Percentiles rank a stretch among this genome's conserved stretches.
Conservation (phyloP, 2,888 invertebrate species). For the Dasysyrphus tricinctus region DNA sequence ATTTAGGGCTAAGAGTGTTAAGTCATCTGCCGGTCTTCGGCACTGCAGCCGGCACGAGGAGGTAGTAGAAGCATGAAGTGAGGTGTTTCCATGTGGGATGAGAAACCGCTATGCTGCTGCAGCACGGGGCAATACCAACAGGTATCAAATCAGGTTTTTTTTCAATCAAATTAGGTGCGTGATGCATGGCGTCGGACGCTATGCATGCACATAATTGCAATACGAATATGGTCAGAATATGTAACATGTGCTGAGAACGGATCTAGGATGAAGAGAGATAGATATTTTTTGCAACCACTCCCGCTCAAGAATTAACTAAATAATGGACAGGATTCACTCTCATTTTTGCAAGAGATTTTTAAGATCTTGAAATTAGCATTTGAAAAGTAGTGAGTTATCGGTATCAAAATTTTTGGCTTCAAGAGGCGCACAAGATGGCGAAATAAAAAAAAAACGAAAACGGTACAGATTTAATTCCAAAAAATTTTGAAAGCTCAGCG, state of each 20-base stretch:
- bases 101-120: neutral
- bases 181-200: slow-evolving; percentile 21
- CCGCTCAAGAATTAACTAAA: too few species aligned
- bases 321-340: too few species aligned
- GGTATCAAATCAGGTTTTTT: slow-evolving; percentile 28
- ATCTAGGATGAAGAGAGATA: neutral
- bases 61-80: neutral
- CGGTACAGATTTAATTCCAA: too few species aligned
- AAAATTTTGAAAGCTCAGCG: too few species aligned
- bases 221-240: slow-evolving; percentile 33
- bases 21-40: slow-evolving; percentile 37
- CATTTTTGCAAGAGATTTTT: too few species aligned
- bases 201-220: slow-evolving; percentile 10
- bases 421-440: too few species aligned
- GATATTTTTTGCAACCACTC: neutral
- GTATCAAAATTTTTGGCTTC: too few species aligned
- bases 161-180: slow-evolving; percentile 26
- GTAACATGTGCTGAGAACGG: slow-evolving; percentile 12
- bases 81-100: slow-evolving; percentile 15
- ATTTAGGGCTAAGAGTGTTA: slow-evolving; percentile 48
- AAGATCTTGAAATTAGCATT: too few species aligned
- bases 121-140: neutral
- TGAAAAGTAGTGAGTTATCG: too few species aligned
- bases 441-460: too few species aligned
- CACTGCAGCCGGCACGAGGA: neutral